Conservation (phyloP, 37 sponge, comb jelly and placozoan species). For the Haliclona indistincta region DNA sequence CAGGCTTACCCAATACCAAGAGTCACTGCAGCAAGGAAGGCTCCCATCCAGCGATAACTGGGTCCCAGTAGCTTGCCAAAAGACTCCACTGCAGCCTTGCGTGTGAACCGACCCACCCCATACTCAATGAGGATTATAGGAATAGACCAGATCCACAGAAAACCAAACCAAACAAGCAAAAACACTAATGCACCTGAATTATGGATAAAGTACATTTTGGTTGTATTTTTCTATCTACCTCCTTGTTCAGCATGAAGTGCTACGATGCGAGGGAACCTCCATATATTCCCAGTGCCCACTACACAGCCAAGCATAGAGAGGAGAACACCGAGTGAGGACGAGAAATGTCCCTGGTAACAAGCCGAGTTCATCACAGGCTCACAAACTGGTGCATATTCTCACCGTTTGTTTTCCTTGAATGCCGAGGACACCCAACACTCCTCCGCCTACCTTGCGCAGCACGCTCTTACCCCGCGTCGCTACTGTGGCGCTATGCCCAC, state of each 20-base stretch:
- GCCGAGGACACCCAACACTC: background rate
- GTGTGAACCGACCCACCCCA: conserved; percentile 77
- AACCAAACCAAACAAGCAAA: conserved; percentile 73
- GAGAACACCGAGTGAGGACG: conserved; percentile 67
- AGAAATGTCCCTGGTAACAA: conserved; percentile 49
- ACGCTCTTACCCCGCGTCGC: background rate
- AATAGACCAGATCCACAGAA: conserved; percentile 85
- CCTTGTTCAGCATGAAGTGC: conserved; percentile 72
- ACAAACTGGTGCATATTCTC: no score
- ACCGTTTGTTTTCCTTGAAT: background rate
- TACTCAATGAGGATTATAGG: conserved; percentile 83
- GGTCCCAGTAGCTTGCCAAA: conserved; percentile 65
- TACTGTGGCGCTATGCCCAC: background rate
- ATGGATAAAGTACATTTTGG: background rate
- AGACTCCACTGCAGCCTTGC: conserved; percentile 61
- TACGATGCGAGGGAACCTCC: conserved; percentile 86
- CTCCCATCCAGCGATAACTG: conserved; percentile 75
- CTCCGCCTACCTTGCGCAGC: background rate
- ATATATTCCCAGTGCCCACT: conserved; percentile 90
- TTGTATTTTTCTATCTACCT: conserved; percentile 31
- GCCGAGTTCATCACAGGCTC: no score
- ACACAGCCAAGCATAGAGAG: conserved; percentile 73
- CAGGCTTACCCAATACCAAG: conserved; percentile 59
- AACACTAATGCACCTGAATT: conserved; percentile 75
- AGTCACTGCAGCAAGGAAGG: conserved; percentile 44